A percentile compares a stretch with the other conserved stretches of the same genome.
Conservation (phyloP, 2,888 invertebrate genomes). For the Zootermopsis nevadensis region DNA sequence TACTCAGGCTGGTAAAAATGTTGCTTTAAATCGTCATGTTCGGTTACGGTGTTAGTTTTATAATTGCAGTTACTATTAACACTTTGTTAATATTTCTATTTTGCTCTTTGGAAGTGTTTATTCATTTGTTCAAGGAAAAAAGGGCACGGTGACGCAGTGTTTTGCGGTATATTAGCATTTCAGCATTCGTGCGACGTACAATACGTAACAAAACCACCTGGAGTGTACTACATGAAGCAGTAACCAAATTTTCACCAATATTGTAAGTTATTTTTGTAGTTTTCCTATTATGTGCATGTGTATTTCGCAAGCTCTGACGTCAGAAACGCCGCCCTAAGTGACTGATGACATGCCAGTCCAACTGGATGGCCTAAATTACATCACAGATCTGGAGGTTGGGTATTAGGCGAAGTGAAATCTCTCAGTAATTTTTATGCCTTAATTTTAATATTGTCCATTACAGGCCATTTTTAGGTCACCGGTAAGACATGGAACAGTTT, state of each 20-base stretch:
- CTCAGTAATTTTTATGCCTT: not conserved
- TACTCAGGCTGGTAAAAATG: not conserved
- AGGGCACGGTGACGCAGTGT: conserved; percentile 45
- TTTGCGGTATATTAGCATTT: conserved; percentile 37
- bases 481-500: too few species aligned
- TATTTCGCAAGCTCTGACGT: conserved; percentile 48
- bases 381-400: conserved; percentile 39
- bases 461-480: too few species aligned
- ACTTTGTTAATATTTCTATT: not conserved
- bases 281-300: not conserved
- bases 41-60: not conserved
- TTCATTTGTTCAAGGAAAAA: not conserved
- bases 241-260: conserved; percentile 15
- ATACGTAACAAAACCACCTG: not conserved
- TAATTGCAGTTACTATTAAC: not conserved
- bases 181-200: not conserved
- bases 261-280: conserved; percentile 7
- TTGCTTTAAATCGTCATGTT: conserved; percentile 14
- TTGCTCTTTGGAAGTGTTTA: not conserved
- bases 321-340: conserved; percentile 50
- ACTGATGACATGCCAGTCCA: conserved; percentile 51
- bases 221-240: not conserved
- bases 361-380: conserved; percentile 48
- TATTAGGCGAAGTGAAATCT: not conserved
- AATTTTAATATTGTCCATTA: too few species aligned